A percentile compares a stretch with the other conserved stretches of the same genome.
Conservation (phyloP, 1,140 invertebrate genomes). For the Bombus impatiens region DNA sequence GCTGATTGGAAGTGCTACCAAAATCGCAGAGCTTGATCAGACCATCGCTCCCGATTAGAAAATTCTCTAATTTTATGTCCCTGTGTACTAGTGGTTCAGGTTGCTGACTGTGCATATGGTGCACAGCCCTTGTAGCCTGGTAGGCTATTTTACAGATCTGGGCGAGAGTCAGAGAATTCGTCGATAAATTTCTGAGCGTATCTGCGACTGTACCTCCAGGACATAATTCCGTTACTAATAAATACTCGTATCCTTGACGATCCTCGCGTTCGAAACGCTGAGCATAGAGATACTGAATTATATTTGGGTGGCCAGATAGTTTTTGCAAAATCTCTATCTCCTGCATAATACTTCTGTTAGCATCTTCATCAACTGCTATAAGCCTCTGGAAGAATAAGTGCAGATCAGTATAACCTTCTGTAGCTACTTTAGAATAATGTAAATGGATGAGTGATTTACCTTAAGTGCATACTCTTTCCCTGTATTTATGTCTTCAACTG, state of each 20-base stretch:
- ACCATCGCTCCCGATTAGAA: conserved; percentile 90
- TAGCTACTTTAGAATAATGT: background rate
- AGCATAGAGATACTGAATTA: conserved; percentile 90
- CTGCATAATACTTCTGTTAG: conserved; percentile 89
- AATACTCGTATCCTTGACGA: conserved; percentile 87
- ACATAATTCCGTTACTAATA: conserved; percentile 89
- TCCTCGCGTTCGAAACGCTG: conserved; percentile 86
- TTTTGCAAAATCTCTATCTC: conserved; percentile 91
- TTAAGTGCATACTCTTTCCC: conserved; percentile 96
- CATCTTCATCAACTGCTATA: conserved; percentile 89
- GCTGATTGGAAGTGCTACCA: conserved; percentile 95
- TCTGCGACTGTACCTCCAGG: conserved; percentile 91
- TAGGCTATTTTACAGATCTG: conserved; percentile 95
- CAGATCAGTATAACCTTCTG: background rate
- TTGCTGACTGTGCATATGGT: conserved; percentile 95
- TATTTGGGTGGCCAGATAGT: conserved; percentile 90
- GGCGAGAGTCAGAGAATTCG: conserved; percentile 86
- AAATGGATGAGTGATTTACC: conserved; percentile 74
- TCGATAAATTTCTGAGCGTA: conserved; percentile 86
- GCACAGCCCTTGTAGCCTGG: conserved; percentile 93
- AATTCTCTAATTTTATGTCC: conserved; percentile 93
- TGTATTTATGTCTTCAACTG: conserved; percentile 92
- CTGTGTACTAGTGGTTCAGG: conserved; percentile 94
- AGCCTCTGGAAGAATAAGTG: conserved; percentile 84
- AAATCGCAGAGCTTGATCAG: conserved; percentile 99